Percentiles rank a stretch among this genome's conserved stretches.
These are phyloP conservation scores for Pachyuromys duprasi DNA, from an alignment of 2,797 vertebrate genomes.

Conservation along the genomic window DNA sequence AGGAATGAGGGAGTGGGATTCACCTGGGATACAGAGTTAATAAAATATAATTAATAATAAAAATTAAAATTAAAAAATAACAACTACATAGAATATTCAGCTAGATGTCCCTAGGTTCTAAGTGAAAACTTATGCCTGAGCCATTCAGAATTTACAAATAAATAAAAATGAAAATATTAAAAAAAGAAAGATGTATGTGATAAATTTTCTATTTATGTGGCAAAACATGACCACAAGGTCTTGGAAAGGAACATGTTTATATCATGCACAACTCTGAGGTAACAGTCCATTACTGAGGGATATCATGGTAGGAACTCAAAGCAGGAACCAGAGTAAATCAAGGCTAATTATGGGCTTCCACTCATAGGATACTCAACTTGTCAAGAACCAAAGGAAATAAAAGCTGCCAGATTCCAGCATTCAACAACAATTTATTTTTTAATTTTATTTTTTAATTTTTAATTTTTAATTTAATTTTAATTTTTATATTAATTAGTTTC, in stretches of 20 bases:
- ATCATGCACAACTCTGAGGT: background rate
- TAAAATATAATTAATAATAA: too few species aligned
- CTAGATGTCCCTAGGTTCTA: constrained; percentile 19
- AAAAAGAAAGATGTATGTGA: too few species aligned
- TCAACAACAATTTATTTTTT: background rate
- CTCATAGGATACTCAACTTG: background rate
- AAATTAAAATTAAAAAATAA: constrained; percentile 49
- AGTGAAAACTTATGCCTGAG: constrained; percentile 56
- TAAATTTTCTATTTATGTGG: background rate
- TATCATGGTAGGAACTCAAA: background rate
- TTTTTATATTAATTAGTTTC: too few species aligned
- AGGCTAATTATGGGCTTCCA: background rate
- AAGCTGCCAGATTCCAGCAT: background rate
- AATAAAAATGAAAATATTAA: constrained; percentile 70
- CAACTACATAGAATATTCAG: background rate
- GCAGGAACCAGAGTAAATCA: background rate
- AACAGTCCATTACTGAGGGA: background rate
- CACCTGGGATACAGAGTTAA: too few species aligned
- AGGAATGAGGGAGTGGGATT: too few species aligned
- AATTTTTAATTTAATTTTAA: too few species aligned
- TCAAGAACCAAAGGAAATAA: background rate
- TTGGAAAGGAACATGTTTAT: background rate
- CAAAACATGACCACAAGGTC: background rate
- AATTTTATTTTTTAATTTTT: background rate
- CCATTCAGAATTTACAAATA: constrained; percentile 62